These are phyloP conservation scores for Cheilosia variabilis DNA, from an alignment of 2,888 invertebrate species.

Conservation along the genomic window DNA sequence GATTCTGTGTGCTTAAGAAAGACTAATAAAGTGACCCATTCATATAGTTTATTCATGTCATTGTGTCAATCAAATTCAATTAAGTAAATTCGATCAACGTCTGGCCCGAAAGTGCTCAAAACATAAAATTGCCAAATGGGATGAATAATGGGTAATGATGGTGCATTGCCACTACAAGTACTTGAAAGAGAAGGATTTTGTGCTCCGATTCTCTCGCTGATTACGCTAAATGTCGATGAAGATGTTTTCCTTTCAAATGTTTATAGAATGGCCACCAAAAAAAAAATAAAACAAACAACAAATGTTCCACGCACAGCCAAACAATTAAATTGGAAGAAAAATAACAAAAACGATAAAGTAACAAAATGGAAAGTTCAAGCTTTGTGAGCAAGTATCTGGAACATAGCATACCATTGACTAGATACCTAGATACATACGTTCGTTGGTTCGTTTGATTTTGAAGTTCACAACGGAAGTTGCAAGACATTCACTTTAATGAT, in stretches of 20 bases:
- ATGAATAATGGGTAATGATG: conserved; percentile 23
- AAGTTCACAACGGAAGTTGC: conserved; percentile 58
- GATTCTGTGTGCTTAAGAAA: conserved; percentile 12
- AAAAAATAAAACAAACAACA: conserved; percentile 3
- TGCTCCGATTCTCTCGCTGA: conserved; percentile 48
- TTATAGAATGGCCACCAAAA: conserved; percentile 16
- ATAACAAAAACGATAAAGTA: conserved; percentile 12
- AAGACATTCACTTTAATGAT: conserved; percentile 55
- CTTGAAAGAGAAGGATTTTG: conserved; percentile 27
- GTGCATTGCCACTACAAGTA: conserved; percentile 18
- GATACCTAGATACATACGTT: conserved; percentile 24
- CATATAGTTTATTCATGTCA: conserved; percentile 58
- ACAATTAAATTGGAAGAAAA: conserved; percentile 36
- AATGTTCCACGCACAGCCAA: conserved; percentile 32
- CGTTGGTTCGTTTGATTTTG: conserved; percentile 26
- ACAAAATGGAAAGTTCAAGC: conserved; percentile 55
- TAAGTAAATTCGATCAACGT: conserved; percentile 63
- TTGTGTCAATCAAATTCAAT: conserved; percentile 74
- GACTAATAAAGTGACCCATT: conserved; percentile 57
- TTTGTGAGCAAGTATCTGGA: conserved; percentile 51
- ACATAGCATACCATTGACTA: conserved; percentile 42
- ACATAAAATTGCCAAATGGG: conserved; percentile 2
- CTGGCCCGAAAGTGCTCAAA: conserved; percentile 22
- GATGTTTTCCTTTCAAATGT: conserved; percentile 9
- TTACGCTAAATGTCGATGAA: conserved; percentile 19